phyloP scores from a whole-genome alignment of 2,113 vertebrate species.

The rat (Rattus norvegicus) region GRCr8 NC_086039.1:54608501-54609000 shows the following conservation, averaged over 20 bases:
- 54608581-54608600: neutral
- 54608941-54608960: neutral
- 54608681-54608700: neutral
- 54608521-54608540: neutral
- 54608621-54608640: neutral
- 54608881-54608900: neutral
- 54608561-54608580: neutral
- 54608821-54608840: neutral
- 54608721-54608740: neutral
- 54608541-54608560: neutral
- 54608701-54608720: neutral
- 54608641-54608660: neutral
- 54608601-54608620: neutral
- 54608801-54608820: neutral
- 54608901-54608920: neutral
- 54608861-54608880: neutral
- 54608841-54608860: neutral
- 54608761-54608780: neutral
- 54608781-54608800: neutral
- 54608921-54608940: neutral
- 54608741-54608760: neutral
- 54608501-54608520: constrained; percentile 3
- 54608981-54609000: neutral
- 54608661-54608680: neutral
- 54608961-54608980: constrained; percentile 4